These are phyloP conservation scores for Notocelia uddmanniana DNA, from an alignment of 2,888 invertebrate species.

Conservation along the genomic window DNA sequence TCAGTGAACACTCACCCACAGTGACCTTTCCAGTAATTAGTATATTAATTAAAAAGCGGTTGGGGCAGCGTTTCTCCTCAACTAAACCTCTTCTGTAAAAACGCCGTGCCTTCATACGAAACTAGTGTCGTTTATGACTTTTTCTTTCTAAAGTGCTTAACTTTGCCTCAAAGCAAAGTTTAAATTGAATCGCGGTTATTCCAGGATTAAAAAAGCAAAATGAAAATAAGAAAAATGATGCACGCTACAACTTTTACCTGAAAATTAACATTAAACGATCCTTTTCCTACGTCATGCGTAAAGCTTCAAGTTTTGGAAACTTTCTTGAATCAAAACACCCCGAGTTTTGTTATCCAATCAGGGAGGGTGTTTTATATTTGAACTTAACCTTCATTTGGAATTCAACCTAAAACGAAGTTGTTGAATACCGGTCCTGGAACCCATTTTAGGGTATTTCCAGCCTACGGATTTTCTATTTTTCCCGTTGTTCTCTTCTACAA, in stretches of 20 bases:
- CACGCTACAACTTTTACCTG: constrained; percentile 16
- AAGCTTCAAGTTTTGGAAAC: constrained; percentile 10
- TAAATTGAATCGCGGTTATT: constrained; percentile 27
- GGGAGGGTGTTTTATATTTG: constrained; percentile 10
- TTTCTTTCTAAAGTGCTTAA: background rate
- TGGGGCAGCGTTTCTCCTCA: background rate
- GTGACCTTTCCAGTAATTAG: constrained; percentile 6
- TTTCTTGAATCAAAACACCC: constrained; percentile 17
- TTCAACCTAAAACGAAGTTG: too few species aligned
- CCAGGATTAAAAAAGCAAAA: constrained; percentile 24
- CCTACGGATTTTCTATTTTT: too few species aligned
- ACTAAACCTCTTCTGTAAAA: background rate
- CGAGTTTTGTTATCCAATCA: constrained; percentile 4
- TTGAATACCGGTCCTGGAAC: too few species aligned
- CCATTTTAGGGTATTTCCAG: too few species aligned
- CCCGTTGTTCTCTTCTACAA: too few species aligned
- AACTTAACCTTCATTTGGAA: constrained; percentile 26
- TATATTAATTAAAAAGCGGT: constrained; percentile 16
- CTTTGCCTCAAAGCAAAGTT: constrained; percentile 24
- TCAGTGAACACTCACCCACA: background rate
- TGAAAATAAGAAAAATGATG: constrained; percentile 16
- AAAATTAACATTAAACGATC: constrained; percentile 25
- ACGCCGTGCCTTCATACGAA: background rate
- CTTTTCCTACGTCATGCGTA: constrained; percentile 27
- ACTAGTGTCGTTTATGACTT: background rate